These are phyloP conservation scores for Alosa sapidissima DNA, from an alignment of 2,797 vertebrate species.

Conservation along the genomic window DNA sequence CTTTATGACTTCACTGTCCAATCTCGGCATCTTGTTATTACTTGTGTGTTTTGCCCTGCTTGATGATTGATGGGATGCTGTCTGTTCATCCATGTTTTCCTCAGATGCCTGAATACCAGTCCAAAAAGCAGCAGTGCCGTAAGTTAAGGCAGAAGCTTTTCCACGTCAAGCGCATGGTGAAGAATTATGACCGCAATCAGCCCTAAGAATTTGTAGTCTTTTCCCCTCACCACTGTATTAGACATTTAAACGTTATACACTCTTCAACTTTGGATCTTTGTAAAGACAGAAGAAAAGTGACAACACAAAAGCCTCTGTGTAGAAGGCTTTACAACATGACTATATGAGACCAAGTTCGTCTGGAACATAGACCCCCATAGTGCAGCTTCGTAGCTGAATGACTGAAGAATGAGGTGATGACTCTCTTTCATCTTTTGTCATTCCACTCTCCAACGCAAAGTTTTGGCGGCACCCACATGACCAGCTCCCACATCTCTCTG, in stretches of 20 bases:
- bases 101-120: conserved; percentile 81
- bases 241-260: background rate
- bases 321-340: background rate
- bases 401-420: background rate
- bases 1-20: background rate
- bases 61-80: background rate
- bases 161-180: conserved; percentile 87
- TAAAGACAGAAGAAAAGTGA: background rate
- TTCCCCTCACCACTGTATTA: background rate
- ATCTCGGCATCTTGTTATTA: background rate
- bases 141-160: conserved; percentile 84
- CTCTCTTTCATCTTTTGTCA: background rate
- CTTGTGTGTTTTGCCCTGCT: background rate
- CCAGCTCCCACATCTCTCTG: background rate
- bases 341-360: background rate
- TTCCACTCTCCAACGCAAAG: background rate
- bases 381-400: background rate
- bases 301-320: background rate
- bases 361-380: background rate
- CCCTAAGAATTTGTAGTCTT: conserved; percentile 43
- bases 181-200: conserved; percentile 79
- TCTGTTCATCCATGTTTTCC: conserved; percentile 6
- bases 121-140: conserved; percentile 79
- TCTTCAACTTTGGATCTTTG: background rate
- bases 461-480: background rate